These are phyloP conservation scores for Sipha flava DNA, from an alignment of 1,140 invertebrate genomes.

Conservation along the genomic window DNA sequence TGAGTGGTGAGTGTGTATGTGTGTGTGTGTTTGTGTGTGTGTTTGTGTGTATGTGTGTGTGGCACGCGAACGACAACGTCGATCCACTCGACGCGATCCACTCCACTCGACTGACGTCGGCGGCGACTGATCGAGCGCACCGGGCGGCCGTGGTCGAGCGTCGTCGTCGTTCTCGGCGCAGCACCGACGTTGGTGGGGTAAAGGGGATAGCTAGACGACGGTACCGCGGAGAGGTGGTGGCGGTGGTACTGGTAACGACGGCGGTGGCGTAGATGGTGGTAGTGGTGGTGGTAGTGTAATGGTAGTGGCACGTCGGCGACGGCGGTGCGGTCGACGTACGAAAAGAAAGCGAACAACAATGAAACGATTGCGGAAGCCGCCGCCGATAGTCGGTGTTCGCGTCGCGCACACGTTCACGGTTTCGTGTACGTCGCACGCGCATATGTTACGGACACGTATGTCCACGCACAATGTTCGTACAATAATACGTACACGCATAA, in stretches of 20 bases:
- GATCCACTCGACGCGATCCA: not conserved
- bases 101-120: constrained; percentile 13
- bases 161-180: no score
- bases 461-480: no score
- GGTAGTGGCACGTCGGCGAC: not conserved
- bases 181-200: no score
- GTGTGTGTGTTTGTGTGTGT: not conserved
- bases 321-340: not conserved
- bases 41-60: not conserved
- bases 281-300: not conserved
- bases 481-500: no score
- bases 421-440: not conserved
- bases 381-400: constrained; percentile 7
- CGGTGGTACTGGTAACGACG: not conserved
- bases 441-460: no score
- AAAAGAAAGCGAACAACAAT: constrained; percentile 28
- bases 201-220: no score
- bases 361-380: constrained; percentile 28
- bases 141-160: not conserved
- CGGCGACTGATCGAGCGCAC: not conserved
- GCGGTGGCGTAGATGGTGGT: not conserved
- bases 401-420: not conserved
- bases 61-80: not conserved
- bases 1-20: not conserved
- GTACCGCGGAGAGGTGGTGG: not conserved